Evolutionary conservation across 2,113 vertebrate genomes (phyloP).

Genomic region (Cyrtonyx montezumae): DNA sequence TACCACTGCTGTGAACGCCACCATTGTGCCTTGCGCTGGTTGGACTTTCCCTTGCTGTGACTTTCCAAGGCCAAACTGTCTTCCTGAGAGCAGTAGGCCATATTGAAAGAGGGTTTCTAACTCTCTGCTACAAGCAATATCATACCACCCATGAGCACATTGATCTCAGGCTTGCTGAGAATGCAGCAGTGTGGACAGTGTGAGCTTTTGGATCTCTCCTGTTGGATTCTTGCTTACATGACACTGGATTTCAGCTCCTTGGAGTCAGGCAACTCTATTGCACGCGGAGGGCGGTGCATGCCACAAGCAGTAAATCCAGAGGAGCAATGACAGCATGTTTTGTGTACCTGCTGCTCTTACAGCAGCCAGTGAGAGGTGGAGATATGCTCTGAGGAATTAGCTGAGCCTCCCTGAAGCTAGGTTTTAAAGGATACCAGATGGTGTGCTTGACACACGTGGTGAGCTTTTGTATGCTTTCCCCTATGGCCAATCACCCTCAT

Average conservation of each 20-base stretch:
- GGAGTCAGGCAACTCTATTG: neutral
- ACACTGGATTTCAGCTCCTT: neutral
- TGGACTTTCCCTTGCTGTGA: neutral
- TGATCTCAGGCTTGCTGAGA: neutral
- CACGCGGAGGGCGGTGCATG: slow-evolving; percentile 5
- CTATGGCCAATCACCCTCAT: slow-evolving; percentile 57
- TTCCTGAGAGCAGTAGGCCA: neutral
- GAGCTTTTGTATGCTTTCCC: slow-evolving; percentile 63
- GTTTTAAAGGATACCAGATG: slow-evolving; percentile 70
- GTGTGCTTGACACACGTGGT: slow-evolving; percentile 38
- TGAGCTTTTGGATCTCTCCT: neutral
- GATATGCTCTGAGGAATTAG: slow-evolving; percentile 41
- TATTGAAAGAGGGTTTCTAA: neutral
- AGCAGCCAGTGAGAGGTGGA: neutral
- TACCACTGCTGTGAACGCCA: neutral
- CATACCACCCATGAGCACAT: too few species aligned
- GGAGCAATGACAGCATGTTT: slow-evolving; percentile 19
- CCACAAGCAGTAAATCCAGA: slow-evolving; percentile 13
- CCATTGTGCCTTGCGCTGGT: rapidly evolving
- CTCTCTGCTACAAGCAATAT: neutral
- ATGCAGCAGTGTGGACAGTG: too few species aligned
- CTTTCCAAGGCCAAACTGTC: neutral
- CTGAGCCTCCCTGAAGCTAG: slow-evolving; percentile 62
- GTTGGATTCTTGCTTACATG: neutral
- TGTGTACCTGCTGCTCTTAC: slow-evolving; percentile 9